Evolutionary conservation across 1,140 invertebrate species (phyloP).

Genomic region (Cataglyphis hispanica): DNA sequence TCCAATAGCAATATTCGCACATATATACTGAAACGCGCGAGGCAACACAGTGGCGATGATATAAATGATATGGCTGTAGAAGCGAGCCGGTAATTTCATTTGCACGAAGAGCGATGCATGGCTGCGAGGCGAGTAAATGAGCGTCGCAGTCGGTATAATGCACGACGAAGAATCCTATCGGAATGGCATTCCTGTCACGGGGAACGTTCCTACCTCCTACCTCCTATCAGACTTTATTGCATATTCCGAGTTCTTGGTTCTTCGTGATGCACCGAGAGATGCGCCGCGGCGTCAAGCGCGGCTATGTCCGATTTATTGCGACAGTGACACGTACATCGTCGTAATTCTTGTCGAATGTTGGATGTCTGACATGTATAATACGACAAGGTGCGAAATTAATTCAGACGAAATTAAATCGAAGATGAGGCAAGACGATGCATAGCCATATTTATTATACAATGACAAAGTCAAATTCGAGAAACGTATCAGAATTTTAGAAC

Average conservation of each 20-base stretch:
- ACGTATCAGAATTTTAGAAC: not conserved
- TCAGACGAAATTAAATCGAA: not conserved
- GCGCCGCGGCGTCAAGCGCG: not conserved
- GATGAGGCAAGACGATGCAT: not conserved
- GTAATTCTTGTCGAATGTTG: conserved; percentile 6
- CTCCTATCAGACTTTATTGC: conserved; percentile 66
- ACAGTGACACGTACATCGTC: conserved; percentile 23
- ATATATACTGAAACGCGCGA: conserved; percentile 9
- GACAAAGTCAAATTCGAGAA: not conserved
- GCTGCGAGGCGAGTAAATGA: conserved; percentile 51
- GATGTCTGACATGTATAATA: conserved; percentile 32
- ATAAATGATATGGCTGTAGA: conserved; percentile 35
- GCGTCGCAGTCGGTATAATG: conserved; percentile 37
- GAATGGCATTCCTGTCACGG: conserved; percentile 69
- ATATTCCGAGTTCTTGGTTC: conserved; percentile 62
- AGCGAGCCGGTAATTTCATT: conserved; percentile 74
- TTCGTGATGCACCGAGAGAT: conserved; percentile 11
- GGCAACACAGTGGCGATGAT: conserved; percentile 59
- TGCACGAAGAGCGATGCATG: conserved; percentile 43
- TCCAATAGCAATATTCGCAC: not conserved
- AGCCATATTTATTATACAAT: not conserved
- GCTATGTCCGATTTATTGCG: conserved; percentile 50
- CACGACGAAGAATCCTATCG: conserved; percentile 68
- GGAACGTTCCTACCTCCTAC: conserved; percentile 37
- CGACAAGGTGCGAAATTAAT: not conserved